Conservation (phyloP, 2,113 vertebrate species). For the Lagopus muta region DNA sequence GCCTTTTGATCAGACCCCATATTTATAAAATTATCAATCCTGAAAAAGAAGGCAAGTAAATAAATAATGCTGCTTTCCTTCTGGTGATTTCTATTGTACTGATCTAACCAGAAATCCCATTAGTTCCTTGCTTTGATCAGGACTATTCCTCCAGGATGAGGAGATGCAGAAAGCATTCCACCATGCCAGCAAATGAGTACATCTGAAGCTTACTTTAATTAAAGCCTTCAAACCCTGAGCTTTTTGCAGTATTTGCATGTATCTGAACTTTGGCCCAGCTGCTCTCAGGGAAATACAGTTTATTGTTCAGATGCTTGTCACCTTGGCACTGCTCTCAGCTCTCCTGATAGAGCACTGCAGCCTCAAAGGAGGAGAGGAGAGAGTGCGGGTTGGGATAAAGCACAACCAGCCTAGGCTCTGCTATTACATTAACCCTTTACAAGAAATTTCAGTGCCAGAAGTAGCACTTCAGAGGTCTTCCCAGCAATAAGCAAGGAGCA, state of each 20-base stretch:
- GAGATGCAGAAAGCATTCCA: neutral
- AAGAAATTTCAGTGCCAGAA: neutral
- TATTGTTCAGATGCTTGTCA: neutral
- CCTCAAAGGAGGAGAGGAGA: neutral
- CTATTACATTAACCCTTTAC: neutral
- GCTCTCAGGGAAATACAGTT: neutral
- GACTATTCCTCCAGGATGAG: neutral
- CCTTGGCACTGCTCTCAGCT: neutral
- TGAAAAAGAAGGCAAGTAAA: neutral
- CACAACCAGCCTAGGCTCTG: neutral
- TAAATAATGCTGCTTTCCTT: neutral
- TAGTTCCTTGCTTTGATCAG: constrained; percentile 24
- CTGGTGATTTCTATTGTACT: constrained; percentile 27
- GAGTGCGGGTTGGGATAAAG: neutral
- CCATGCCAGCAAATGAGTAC: accelerated
- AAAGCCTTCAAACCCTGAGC: neutral
- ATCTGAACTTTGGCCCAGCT: constrained; percentile 16
- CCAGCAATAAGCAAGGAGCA: neutral
- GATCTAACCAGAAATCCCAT: neutral
- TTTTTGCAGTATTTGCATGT: constrained; percentile 9
- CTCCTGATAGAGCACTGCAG: neutral
- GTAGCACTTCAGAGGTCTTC: neutral
- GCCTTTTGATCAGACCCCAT: neutral
- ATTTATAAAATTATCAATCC: neutral
- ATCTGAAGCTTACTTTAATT: constrained; percentile 22